Conservation (phyloP, 2,113 vertebrate species). For the Gallinago jamesoni region DNA sequence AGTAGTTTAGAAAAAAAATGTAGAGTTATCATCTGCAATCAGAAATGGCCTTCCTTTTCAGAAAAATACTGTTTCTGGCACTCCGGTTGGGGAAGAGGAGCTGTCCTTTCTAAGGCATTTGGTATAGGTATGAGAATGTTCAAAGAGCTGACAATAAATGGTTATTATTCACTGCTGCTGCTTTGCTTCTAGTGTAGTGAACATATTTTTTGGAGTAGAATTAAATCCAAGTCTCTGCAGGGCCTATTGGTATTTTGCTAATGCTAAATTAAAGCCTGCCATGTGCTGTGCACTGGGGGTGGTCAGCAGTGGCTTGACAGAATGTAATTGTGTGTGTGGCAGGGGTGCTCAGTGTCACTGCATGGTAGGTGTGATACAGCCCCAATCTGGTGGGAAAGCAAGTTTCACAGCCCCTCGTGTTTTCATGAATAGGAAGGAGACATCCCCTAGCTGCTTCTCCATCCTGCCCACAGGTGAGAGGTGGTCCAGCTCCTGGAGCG, state of each 20-base stretch:
- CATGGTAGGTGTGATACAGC: not conserved
- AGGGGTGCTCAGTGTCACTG: not conserved
- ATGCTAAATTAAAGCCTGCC: not conserved
- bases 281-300: not conserved
- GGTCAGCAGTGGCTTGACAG: conserved; percentile 24
- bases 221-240: not conserved
- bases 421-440: not conserved
- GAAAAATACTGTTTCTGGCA: not conserved
- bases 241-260: conserved; percentile 32
- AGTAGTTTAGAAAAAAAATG: not conserved
- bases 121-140: not conserved
- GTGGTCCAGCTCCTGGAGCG: not conserved
- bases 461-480: not conserved
- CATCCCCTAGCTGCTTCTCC: not conserved
- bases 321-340: conserved; percentile 23
- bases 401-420: not conserved
- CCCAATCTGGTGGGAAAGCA: not conserved
- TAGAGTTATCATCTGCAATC: not conserved
- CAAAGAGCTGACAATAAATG: conserved; percentile 1
- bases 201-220: conserved; percentile 2
- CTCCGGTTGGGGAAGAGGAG: not conserved
- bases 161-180: conserved; percentile 6
- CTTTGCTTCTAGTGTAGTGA: conserved; percentile 31
- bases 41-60: not conserved
- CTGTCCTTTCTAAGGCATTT: not conserved